phyloP scores from a whole-genome alignment of 2,797 vertebrate species.

The Spinus pinus region DNA sequence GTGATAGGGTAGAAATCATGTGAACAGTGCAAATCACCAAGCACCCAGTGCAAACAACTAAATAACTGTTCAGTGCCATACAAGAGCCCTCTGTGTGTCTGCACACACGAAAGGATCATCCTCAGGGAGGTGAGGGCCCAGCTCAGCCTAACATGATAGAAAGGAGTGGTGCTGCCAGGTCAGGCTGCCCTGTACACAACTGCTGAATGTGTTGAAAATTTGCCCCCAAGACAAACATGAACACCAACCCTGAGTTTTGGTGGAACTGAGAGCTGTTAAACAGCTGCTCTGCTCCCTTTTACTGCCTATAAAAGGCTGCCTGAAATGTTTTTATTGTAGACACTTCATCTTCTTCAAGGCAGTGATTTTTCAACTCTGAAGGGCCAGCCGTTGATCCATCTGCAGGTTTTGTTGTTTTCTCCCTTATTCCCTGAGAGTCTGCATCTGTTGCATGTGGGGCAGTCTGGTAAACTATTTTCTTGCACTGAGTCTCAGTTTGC shows the following conservation, averaged over 20 bases:
- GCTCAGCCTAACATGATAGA: background rate
- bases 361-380: background rate
- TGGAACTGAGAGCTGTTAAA: background rate
- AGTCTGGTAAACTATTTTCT: background rate
- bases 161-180: background rate
- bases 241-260: background rate
- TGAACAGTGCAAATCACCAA: background rate
- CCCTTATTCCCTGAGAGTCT: background rate
- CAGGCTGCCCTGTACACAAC: background rate
- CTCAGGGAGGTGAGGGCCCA: background rate
- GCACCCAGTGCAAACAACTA: background rate
- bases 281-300: background rate
- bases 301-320: background rate
- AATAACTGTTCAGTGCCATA: background rate
- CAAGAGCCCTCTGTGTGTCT: background rate
- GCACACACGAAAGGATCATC: background rate
- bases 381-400: background rate
- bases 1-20: background rate
- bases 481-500: background rate
- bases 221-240: background rate
- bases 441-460: background rate
- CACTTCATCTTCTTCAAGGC: background rate
- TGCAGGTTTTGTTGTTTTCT: background rate
- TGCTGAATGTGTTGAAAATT: rapidly evolving
- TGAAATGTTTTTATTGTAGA: background rate